These are phyloP conservation scores for Montifringilla adamsi DNA, from an alignment of 2,113 vertebrate genomes.

Conservation along the genomic window DNA sequence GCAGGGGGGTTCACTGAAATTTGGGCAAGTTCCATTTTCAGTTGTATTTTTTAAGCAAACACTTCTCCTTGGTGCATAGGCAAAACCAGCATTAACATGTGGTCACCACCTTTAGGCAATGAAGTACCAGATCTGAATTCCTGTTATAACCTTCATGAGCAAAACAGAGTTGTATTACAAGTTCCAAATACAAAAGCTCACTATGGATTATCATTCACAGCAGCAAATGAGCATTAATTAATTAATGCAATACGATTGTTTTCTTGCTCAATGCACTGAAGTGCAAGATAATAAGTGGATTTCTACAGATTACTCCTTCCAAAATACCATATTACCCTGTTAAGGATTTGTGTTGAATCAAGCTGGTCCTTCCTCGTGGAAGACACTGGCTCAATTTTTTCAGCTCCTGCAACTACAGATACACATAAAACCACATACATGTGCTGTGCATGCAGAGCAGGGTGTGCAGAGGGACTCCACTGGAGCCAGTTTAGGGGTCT, in stretches of 20 bases:
- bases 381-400: not conserved
- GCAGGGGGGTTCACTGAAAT: not conserved
- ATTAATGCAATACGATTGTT: not conserved
- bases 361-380: not conserved
- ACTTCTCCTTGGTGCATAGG: not conserved
- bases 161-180: not conserved
- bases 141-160: not conserved
- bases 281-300: not conserved
- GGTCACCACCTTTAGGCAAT: not conserved
- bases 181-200: not conserved
- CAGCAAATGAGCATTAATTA: not conserved
- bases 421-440: rapidly evolving
- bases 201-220: not conserved
- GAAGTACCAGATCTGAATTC: not conserved
- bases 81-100: not conserved
- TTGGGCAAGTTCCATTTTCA: not conserved
- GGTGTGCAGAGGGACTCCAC: not conserved
- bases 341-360: not conserved
- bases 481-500: not conserved
- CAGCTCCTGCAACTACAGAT: not conserved
- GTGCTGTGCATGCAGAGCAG: not conserved
- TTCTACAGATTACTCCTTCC: not conserved
- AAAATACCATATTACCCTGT: not conserved
- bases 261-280: not conserved
- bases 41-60: not conserved